These are phyloP conservation scores for Lagodon rhomboides DNA, from an alignment of 2,797 vertebrate genomes.

Conservation along the genomic window DNA sequence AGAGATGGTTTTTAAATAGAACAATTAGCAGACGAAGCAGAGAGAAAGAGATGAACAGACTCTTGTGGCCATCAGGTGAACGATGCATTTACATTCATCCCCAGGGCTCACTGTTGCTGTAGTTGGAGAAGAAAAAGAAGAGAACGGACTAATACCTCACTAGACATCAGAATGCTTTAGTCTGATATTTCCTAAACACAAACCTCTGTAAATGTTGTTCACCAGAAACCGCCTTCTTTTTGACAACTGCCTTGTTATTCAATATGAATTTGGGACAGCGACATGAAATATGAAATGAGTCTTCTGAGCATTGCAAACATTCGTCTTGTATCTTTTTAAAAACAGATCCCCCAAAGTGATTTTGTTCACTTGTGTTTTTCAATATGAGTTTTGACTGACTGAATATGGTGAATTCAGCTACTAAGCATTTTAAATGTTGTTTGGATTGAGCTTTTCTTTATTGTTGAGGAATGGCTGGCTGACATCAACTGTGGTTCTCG, in stretches of 20 bases:
- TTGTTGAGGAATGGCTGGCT: slow-evolving; percentile 24
- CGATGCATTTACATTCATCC: slow-evolving; percentile 51
- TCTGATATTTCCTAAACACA: slow-evolving; percentile 75
- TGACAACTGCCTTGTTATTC: slow-evolving; percentile 78
- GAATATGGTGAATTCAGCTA: slow-evolving; percentile 33
- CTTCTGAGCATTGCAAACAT: slow-evolving; percentile 48
- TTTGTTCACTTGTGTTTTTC: slow-evolving; percentile 56
- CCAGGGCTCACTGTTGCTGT: slow-evolving; percentile 61
- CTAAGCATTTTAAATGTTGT: slow-evolving; percentile 10
- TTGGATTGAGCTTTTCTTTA: slow-evolving; percentile 22
- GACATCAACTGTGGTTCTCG: slow-evolving; percentile 34
- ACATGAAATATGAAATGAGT: slow-evolving; percentile 43
- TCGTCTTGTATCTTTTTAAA: slow-evolving; percentile 57
- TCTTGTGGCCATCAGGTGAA: slow-evolving; percentile 45
- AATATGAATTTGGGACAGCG: slow-evolving; percentile 56
- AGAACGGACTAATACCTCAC: slow-evolving; percentile 81
- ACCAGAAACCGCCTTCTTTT: slow-evolving; percentile 85
- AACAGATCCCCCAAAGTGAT: slow-evolving; percentile 34
- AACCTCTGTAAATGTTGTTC: slow-evolving; percentile 79
- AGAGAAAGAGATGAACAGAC: slow-evolving; percentile 26
- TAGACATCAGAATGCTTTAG: slow-evolving; percentile 81
- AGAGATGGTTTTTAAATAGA: slow-evolving; percentile 49
- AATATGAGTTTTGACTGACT: slow-evolving; percentile 51
- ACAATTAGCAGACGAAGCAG: slow-evolving; percentile 17
- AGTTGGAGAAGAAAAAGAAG: slow-evolving; percentile 20